Percentiles rank a stretch among this genome's conserved stretches.
phyloP scores from a whole-genome alignment of 2,113 vertebrate genomes.

The Pangasianodon hypophthalmus region DNA sequence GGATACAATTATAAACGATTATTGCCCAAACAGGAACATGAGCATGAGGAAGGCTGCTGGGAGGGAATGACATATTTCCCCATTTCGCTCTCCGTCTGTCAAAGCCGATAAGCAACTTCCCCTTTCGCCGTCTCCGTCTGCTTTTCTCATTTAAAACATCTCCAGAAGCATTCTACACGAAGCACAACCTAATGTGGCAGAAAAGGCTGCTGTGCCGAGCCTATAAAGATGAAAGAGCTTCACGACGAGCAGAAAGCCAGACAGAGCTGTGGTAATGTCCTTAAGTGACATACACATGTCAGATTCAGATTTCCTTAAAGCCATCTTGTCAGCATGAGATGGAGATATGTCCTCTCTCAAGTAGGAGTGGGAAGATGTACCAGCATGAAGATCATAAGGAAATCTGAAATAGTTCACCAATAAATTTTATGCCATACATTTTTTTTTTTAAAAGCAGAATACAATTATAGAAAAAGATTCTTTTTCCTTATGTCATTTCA shows the following conservation, averaged over 20 bases:
- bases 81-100: conserved; percentile 47
- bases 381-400: neutral
- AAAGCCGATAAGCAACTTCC: conserved; percentile 52
- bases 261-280: conserved; percentile 26
- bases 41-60: conserved; percentile 39
- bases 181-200: conserved; percentile 40
- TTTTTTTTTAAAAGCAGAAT: neutral
- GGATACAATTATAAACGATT: conserved; percentile 40
- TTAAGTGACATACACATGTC: conserved; percentile 35
- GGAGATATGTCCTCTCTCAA: neutral
- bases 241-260: conserved; percentile 25
- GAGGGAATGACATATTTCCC: conserved; percentile 50
- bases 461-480: neutral
- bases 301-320: conserved; percentile 25
- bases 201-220: neutral
- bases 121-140: conserved; percentile 33
- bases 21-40: conserved; percentile 43
- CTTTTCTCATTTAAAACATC: conserved; percentile 48
- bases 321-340: conserved; percentile 31
- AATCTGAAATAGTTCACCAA: neutral
- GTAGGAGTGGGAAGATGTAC: neutral
- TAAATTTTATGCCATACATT: neutral
- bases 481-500: neutral
- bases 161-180: conserved; percentile 42
- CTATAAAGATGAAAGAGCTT: conserved; percentile 30